phyloP scores from a whole-genome alignment of 2,797 vertebrate genomes.

The Ammospiza maritima region DNA sequence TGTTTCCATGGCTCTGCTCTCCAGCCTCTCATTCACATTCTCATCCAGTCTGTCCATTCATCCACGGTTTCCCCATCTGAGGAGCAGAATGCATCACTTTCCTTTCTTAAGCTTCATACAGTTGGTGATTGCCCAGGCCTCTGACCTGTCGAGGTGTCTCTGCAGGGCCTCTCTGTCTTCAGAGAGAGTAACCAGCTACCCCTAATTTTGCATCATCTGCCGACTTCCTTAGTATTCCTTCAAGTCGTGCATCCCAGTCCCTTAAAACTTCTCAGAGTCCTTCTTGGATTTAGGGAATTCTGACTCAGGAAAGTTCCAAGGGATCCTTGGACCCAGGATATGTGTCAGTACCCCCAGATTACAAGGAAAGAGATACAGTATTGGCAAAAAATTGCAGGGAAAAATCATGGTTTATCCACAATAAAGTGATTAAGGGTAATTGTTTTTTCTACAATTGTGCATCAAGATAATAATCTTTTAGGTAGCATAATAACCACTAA shows the following conservation, averaged over 20 bases:
- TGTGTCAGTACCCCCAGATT: background rate
- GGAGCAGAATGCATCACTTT: accelerated
- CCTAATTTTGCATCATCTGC: background rate
- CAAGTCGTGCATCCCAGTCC: background rate
- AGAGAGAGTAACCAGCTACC: background rate
- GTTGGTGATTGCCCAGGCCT: background rate
- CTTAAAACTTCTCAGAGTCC: background rate
- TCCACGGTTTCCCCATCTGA: accelerated
- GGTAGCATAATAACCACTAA: background rate
- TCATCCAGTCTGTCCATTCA: background rate
- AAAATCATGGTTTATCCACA: background rate
- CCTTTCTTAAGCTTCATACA: background rate
- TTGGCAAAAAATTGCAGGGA: background rate
- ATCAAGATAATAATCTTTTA: background rate
- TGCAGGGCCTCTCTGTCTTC: background rate
- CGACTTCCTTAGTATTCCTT: background rate
- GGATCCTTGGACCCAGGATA: background rate
- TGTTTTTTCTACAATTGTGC: background rate
- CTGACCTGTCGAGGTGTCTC: accelerated
- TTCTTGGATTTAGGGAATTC: background rate
- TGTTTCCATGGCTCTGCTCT: background rate
- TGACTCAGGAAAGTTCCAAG: background rate
- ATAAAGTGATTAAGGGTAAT: background rate
- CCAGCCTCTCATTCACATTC: background rate
- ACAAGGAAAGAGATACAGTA: background rate